These are phyloP conservation scores for Notolepis coatsorum DNA, from an alignment of 2,797 vertebrate species.

Conservation along the genomic window DNA sequence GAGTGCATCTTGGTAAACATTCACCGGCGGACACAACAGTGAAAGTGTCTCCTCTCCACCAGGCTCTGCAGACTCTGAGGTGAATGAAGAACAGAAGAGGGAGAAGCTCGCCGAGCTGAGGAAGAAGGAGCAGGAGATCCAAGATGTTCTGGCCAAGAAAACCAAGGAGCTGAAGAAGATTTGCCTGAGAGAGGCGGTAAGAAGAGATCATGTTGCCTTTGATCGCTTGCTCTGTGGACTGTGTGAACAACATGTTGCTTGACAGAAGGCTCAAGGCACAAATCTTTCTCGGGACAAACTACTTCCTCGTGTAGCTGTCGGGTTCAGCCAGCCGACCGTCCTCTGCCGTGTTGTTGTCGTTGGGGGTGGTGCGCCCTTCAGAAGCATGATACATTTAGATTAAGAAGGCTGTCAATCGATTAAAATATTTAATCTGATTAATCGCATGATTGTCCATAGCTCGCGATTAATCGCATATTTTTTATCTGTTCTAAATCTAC, in stretches of 20 bases:
- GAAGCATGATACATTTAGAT: too few relatives aligned
- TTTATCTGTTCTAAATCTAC: too few relatives aligned
- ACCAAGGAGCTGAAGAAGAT: constrained; percentile 96
- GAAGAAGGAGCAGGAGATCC: constrained; percentile 92
- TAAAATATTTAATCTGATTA: too few relatives aligned
- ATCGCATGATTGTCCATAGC: too few relatives aligned
- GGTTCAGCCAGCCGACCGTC: constrained; percentile 12
- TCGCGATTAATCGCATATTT: too few relatives aligned
- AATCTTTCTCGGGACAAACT: too few relatives aligned
- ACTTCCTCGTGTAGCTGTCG: too few relatives aligned
- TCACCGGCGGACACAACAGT: not conserved
- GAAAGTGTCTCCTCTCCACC: constrained; percentile 9
- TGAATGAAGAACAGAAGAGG: constrained; percentile 93
- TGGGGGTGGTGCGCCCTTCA: not conserved
- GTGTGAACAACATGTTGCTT: not conserved
- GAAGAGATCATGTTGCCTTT: too few relatives aligned
- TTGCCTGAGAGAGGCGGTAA: constrained; percentile 95
- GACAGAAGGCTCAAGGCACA: too few relatives aligned
- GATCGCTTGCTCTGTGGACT: constrained; percentile 14
- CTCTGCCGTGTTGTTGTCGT: constrained; percentile 17
- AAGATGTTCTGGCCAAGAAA: constrained; percentile 91
- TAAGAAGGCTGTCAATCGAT: too few relatives aligned
- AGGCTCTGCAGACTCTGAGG: constrained; percentile 91
- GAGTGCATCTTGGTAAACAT: too few relatives aligned
- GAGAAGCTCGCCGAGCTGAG: constrained; percentile 93